Evolutionary conservation across 2,113 vertebrate species (phyloP).

Genomic region (Todiramphus saurophagus): DNA sequence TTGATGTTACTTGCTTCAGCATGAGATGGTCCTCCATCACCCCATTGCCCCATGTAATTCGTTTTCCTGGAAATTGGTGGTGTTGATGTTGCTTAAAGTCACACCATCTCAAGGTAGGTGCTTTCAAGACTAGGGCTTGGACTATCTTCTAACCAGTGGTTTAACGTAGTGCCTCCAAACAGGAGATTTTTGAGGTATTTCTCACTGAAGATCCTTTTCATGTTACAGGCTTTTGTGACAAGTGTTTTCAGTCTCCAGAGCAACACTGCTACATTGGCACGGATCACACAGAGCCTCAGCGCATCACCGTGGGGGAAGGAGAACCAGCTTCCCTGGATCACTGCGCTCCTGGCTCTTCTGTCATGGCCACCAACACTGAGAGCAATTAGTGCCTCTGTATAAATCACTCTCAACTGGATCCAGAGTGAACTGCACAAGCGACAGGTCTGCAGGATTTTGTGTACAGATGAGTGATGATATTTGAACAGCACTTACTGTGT

Average conservation of each 20-base stretch:
- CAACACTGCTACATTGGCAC: not conserved
- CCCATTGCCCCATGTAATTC: rapidly evolving
- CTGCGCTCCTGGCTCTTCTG: not conserved
- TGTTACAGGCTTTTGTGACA: not conserved
- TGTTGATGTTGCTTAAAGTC: not conserved
- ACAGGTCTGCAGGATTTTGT: not conserved
- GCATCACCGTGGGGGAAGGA: not conserved
- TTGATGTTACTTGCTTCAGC: not conserved
- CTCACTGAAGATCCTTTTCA: not conserved
- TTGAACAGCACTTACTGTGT: not conserved
- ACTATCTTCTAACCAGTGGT: not conserved
- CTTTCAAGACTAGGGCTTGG: not conserved
- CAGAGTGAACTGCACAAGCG: not conserved
- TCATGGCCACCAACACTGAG: not conserved
- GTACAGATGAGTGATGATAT: not conserved
- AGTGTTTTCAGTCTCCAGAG: constrained; percentile 6
- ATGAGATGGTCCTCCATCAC: not conserved
- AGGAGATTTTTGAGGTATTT: not conserved
- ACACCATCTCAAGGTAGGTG: not conserved
- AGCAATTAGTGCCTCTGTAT: not conserved
- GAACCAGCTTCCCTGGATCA: not conserved
- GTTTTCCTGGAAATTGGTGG: not conserved
- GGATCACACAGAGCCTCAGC: not conserved
- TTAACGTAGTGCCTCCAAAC: not conserved
- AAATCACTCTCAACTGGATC: not conserved